Evolutionary conservation across 2,888 invertebrate genomes (phyloP), one percentile per base, ranked within the genome.

Genomic region (Apamea crenata): DNA sequence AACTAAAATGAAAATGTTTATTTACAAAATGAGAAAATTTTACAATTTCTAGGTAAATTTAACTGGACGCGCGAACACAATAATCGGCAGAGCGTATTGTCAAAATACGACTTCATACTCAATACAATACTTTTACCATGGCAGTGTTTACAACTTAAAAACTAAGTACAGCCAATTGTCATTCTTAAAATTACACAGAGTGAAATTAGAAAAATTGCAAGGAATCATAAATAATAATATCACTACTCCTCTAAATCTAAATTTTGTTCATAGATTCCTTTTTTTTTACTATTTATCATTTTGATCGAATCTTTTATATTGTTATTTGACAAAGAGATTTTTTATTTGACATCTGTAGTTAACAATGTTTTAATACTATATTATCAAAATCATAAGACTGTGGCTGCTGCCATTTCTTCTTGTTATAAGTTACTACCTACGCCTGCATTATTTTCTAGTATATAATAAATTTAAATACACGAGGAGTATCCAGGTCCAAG

Each of bases 121-220:
- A 56, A 83, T 56, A 72, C 76, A 85, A 88, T 88, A 87, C 83
- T 85, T 83, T 80, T n/a, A 32, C 63, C 74, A 66, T 77, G 87
- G 87, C 87, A 88, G 88, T 88, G 86, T 78, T 82, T 65, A 67
- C 61, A 72, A 77, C 73, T 85, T 88, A 87, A 66, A 53, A 79
- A n/a, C 85, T 87, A 87, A 74, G 70, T 86, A 85, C 88, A 87
- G 86, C 85, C 86, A 82, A 75, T 78, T 80, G 6, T 78, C 67
- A 63, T 70, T 53, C 71, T 81, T 78, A 80, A 32, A 85, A 65
- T 44, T 83, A 68, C 18, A 84, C 70, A 78, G 66, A 68, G 78
- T 65, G 71, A 82, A 84, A 82, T 78, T 53, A 32, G 40, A 53
- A 50, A 44, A 18, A 56, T 1, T 56, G 25, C 53, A 47, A 61